Conservation (phyloP, 92 coral and sea anemone genomes). For the Porites rus region DNA sequence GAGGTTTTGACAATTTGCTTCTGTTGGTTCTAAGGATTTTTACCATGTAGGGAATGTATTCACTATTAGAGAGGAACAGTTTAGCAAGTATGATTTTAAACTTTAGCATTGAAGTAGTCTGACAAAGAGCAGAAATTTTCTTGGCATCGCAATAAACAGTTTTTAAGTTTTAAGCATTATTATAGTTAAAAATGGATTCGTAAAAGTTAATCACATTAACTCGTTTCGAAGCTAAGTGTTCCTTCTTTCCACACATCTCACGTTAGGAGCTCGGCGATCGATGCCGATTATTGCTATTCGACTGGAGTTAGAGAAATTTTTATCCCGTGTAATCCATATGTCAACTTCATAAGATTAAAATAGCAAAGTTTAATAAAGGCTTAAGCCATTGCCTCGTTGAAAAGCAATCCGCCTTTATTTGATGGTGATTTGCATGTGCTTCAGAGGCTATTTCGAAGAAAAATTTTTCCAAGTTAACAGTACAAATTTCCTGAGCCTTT, state of each 20-base stretch:
- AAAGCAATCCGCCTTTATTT: constrained; percentile 20
- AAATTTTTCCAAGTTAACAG: not conserved
- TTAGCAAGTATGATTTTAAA: not conserved
- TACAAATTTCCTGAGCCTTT: not conserved
- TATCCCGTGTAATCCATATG: constrained; percentile 15
- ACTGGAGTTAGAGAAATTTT: not conserved
- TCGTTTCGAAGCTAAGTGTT: not conserved
- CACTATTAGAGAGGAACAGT: not conserved
- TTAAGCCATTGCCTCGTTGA: constrained; percentile 11
- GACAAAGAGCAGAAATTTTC: not conserved
- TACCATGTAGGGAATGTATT: not conserved
- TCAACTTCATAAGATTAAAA: constrained; percentile 31
- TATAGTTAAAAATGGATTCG: constrained; percentile 1
- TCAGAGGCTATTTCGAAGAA: not conserved
- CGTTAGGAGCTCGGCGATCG: not conserved
- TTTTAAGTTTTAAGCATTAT: not conserved
- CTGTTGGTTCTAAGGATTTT: not conserved
- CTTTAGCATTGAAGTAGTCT: not conserved
- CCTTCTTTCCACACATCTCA: not conserved
- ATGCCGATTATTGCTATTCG: not conserved
- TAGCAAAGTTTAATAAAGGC: constrained; percentile 17
- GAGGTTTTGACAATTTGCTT: not conserved
- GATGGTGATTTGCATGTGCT: not conserved
- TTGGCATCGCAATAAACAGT: not conserved
- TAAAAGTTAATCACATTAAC: constrained; percentile 4